phyloP scores from a whole-genome alignment of 2,797 vertebrate species.

The Micropoecilia bifurca region DNA sequence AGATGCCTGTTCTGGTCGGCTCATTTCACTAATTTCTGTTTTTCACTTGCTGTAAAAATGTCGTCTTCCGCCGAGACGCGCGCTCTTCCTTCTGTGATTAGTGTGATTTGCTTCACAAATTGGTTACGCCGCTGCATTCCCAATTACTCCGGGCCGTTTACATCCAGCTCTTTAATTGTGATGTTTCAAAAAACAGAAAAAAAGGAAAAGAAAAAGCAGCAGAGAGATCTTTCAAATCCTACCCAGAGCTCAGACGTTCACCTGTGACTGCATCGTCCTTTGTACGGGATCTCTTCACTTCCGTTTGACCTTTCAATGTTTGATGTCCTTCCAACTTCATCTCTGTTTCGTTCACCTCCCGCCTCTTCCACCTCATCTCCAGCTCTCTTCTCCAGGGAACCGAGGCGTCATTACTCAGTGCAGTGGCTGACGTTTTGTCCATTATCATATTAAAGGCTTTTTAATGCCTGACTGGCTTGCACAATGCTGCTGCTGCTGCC shows the following conservation, averaged over 20 bases:
- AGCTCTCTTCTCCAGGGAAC: conserved; percentile 65
- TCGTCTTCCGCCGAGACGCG: conserved; percentile 39
- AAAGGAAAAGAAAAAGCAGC: conserved; percentile 13
- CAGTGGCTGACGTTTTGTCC: conserved; percentile 64
- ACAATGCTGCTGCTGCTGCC: conserved; percentile 45
- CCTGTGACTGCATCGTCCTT: conserved; percentile 28
- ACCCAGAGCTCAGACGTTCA: conserved; percentile 26
- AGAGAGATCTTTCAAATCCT: conserved; percentile 15
- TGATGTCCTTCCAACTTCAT: conserved; percentile 41
- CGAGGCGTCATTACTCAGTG: conserved; percentile 70
- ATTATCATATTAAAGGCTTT: conserved; percentile 83
- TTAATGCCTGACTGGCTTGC: conserved; percentile 70
- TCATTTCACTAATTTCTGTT: conserved; percentile 37
- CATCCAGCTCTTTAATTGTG: conserved; percentile 45
- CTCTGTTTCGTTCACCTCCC: conserved; percentile 37
- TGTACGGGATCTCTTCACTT: conserved; percentile 8
- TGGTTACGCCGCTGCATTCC: conserved; percentile 20
- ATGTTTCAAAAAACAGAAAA: conserved; percentile 30
- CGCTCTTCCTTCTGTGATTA: conserved; percentile 48
- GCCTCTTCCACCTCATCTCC: conserved; percentile 59
- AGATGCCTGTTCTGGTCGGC: conserved; percentile 26
- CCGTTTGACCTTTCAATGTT: conserved; percentile 47
- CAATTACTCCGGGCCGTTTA: conserved; percentile 46
- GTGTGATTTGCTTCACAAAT: conserved; percentile 52
- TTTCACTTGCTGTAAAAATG: conserved; percentile 44